Conservation (phyloP, 2,113 vertebrate species). For the Polypterus senegalus region DNA sequence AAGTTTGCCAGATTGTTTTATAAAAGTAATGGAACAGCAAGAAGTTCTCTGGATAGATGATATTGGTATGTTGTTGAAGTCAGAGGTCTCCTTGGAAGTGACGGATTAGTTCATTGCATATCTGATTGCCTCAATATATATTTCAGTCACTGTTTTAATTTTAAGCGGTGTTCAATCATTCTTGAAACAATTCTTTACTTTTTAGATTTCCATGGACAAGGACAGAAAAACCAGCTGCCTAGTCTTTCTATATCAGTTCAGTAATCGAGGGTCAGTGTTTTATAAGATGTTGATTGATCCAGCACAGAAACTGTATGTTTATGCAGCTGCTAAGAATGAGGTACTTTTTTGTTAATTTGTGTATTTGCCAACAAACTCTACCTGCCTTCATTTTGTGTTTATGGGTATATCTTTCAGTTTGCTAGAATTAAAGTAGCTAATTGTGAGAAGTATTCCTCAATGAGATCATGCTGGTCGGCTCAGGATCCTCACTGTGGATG, state of each 20-base stretch:
- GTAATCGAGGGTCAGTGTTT: constrained; percentile 57
- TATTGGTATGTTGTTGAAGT: too few relatives aligned
- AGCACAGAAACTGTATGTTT: constrained; percentile 58
- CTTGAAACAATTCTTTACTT: too few relatives aligned
- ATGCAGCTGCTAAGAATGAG: constrained; percentile 61
- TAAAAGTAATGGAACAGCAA: too few relatives aligned
- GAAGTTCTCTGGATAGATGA: too few relatives aligned
- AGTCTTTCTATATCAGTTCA: constrained; percentile 62
- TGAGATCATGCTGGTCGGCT: constrained; percentile 57
- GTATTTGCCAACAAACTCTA: constrained; percentile 11
- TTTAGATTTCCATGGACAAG: constrained; percentile 65
- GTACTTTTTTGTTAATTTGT: constrained; percentile 40
- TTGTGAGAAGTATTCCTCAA: constrained; percentile 43
- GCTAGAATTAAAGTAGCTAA: constrained; percentile 56
- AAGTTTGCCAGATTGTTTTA: too few relatives aligned
- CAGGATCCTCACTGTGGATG: constrained; percentile 81
- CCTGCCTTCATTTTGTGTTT: constrained; percentile 37
- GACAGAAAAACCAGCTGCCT: constrained; percentile 56
- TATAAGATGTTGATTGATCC: constrained; percentile 65
- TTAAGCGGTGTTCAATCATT: too few relatives aligned
- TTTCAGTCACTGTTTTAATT: too few relatives aligned
- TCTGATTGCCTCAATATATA: too few relatives aligned
- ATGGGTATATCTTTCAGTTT: constrained; percentile 52
- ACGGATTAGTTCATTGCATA: too few relatives aligned
- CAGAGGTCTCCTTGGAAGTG: too few relatives aligned